Evolutionary conservation across 2,888 invertebrate species (phyloP).

Genomic region (Apomyelois bistriatella): DNA sequence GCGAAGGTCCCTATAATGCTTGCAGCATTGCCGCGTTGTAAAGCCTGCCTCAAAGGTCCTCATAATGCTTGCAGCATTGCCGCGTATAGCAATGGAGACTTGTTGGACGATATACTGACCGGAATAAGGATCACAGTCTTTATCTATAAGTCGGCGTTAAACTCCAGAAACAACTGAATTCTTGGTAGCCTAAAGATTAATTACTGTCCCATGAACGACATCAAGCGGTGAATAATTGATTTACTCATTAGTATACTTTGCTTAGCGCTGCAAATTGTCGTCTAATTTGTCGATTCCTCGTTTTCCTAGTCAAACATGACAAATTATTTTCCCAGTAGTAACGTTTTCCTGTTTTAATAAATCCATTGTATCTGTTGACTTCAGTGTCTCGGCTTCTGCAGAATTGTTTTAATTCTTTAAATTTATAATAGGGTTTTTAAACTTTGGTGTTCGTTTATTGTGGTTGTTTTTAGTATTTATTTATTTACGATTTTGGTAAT

Average conservation of each 20-base stretch:
- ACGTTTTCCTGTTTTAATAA: neutral
- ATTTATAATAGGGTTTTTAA: neutral
- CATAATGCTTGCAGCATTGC: too few relatives aligned
- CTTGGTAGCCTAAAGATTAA: too few relatives aligned
- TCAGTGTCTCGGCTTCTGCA: neutral
- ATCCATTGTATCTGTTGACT: neutral
- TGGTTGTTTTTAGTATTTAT: neutral
- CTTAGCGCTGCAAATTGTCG: neutral
- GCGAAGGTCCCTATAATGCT: too few relatives aligned
- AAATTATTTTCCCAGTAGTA: conserved; percentile 30
- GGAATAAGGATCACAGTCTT: too few relatives aligned
- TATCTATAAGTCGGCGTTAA: too few relatives aligned
- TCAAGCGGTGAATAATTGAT: conserved; percentile 8
- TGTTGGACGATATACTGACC: too few relatives aligned
- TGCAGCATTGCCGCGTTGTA: too few relatives aligned
- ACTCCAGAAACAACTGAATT: too few relatives aligned
- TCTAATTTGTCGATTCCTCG: neutral
- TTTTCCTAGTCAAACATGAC: conserved; percentile 22
- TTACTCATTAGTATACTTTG: neutral
- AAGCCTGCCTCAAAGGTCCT: too few relatives aligned
- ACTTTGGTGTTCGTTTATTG: neutral
- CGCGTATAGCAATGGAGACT: too few relatives aligned
- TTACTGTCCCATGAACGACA: neutral
- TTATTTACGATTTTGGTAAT: too few relatives aligned
- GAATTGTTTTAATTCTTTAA: neutral